Evolutionary conservation across 2,888 invertebrate species (phyloP).

Genomic region (Mechanitis messenoides): DNA sequence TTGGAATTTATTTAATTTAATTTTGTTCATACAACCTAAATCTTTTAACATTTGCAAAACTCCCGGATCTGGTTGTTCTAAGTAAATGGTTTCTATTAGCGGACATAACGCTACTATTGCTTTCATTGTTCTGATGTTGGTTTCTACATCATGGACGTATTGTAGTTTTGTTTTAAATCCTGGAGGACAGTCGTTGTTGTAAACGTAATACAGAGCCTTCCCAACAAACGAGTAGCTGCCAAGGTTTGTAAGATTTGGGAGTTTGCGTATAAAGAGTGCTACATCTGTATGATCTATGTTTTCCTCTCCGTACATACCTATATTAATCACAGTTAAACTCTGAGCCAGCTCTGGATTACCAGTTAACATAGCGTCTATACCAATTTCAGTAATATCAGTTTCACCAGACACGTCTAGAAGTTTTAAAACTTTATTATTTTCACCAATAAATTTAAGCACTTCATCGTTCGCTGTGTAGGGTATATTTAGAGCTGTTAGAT

Average conservation of each 20-base stretch:
- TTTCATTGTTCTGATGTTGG: slow-evolving; percentile 76
- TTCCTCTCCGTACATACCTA: slow-evolving; percentile 83
- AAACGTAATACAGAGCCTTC: slow-evolving; percentile 75
- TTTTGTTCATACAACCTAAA: slow-evolving; percentile 67
- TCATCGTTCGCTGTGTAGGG: slow-evolving; percentile 84
- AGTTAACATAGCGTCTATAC: slow-evolving; percentile 75
- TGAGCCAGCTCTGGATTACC: slow-evolving; percentile 73
- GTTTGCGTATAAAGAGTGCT: slow-evolving; percentile 77
- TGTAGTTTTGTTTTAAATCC: slow-evolving; percentile 79
- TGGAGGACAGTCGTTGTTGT: slow-evolving; percentile 70
- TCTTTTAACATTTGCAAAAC: slow-evolving; percentile 71
- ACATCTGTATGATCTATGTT: slow-evolving; percentile 81
- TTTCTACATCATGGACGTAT: slow-evolving; percentile 81
- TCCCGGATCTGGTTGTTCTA: slow-evolving; percentile 78
- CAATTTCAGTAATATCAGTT: slow-evolving; percentile 80
- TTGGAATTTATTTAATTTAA: slow-evolving; percentile 79
- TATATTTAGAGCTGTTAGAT: slow-evolving; percentile 79
- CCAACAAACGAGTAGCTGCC: slow-evolving; percentile 83
- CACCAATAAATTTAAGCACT: slow-evolving; percentile 77
- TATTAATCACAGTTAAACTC: slow-evolving; percentile 78
- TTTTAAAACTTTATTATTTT: slow-evolving; percentile 74
- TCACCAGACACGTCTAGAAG: slow-evolving; percentile 83
- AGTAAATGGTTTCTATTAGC: slow-evolving; percentile 78
- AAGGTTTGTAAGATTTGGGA: slow-evolving; percentile 80
- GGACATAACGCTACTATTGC: slow-evolving; percentile 79